A percentile compares a stretch with the other conserved stretches of the same genome.
Conservation (phyloP, 1,140 invertebrate genomes). For the Myzus persicae region DNA sequence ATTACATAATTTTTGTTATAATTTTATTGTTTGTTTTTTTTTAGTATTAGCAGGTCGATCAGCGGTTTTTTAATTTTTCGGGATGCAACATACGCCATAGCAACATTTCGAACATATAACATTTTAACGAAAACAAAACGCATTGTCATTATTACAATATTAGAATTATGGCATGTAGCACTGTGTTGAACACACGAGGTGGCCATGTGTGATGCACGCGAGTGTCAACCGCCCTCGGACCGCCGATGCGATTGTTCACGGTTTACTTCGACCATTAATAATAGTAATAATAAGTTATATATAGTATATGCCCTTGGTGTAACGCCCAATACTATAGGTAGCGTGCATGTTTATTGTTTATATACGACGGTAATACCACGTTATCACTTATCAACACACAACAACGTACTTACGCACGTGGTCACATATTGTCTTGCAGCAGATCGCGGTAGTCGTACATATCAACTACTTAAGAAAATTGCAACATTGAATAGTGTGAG, state of each 20-base stretch:
- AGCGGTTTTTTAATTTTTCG: background rate
- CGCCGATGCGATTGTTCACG: background rate
- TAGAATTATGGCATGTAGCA: no score
- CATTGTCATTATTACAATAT: background rate
- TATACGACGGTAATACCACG: background rate
- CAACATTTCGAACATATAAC: background rate
- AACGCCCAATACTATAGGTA: background rate
- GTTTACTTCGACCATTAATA: background rate
- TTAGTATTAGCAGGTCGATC: background rate
- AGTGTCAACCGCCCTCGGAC: background rate
- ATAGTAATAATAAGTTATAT: slow-evolving; percentile 20
- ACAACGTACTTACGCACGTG: background rate
- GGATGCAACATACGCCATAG: background rate
- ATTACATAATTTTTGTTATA: background rate
- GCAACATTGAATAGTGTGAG: no score
- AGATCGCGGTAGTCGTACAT: no score
- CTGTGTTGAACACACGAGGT: background rate
- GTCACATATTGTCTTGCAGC: background rate
- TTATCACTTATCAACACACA: background rate
- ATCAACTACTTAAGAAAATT: no score
- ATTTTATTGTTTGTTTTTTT: background rate
- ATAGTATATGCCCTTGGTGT: background rate
- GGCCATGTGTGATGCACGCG: background rate
- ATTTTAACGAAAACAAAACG: background rate
- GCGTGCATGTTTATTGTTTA: background rate